Conservation (phyloP, 2,113 vertebrate genomes). For the Aspidoscelis tigris region DNA sequence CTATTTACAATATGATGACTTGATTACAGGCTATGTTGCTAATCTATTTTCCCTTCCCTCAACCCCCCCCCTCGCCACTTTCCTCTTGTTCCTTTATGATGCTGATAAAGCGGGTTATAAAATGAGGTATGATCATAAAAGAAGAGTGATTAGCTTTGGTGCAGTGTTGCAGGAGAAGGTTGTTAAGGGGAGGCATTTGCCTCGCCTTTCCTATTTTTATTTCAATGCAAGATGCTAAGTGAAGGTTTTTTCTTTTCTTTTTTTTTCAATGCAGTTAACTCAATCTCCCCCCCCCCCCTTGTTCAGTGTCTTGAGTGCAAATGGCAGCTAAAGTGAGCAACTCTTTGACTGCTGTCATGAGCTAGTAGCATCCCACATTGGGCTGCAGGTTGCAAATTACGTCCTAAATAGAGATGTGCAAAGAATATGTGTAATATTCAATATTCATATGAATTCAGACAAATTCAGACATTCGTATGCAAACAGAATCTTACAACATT, state of each 20-base stretch:
- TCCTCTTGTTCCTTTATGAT: constrained; percentile 8
- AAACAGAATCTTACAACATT: too few relatives aligned
- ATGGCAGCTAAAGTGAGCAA: not conserved
- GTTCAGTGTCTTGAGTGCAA: not conserved
- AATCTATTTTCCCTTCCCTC: not conserved
- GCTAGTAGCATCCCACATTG: not conserved
- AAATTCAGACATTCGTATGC: too few relatives aligned
- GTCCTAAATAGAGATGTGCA: too few relatives aligned
- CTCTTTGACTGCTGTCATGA: not conserved
- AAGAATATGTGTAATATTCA: too few relatives aligned
- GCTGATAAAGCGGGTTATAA: constrained; percentile 72
- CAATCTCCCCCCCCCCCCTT: not conserved
- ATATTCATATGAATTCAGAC: too few relatives aligned
- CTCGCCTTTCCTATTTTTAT: too few relatives aligned
- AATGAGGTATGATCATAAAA: constrained; percentile 57
- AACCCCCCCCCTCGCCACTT: not conserved
- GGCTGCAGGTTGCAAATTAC: not conserved
- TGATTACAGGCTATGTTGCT: constrained; percentile 65
- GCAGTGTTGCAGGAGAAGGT: constrained; percentile 36
- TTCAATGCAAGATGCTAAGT: too few relatives aligned
- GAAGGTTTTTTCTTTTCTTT: not conserved
- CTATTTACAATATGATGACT: constrained; percentile 63
- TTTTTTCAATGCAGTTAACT: not conserved
- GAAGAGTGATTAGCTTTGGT: constrained; percentile 42
- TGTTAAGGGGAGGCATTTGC: not conserved